Evolutionary conservation across 2,888 invertebrate species (phyloP).

Genomic region (Stenodema calcarata): DNA sequence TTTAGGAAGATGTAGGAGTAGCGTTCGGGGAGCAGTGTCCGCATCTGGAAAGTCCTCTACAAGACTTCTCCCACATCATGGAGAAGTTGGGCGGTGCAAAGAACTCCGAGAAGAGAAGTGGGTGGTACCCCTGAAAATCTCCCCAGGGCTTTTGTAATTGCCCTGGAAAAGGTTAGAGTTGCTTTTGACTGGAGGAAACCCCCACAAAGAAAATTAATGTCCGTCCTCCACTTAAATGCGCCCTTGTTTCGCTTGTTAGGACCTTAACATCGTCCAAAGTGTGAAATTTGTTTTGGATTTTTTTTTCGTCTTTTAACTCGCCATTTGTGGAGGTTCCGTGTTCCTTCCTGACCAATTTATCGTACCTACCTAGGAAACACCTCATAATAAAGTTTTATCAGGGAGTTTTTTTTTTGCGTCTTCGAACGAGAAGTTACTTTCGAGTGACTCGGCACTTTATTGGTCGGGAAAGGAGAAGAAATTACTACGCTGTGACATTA

Average conservation of each 20-base stretch:
- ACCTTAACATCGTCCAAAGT: background rate
- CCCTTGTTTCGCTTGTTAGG: constrained; percentile 34
- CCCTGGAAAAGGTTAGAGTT: background rate
- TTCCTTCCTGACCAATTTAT: background rate
- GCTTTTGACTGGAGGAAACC: background rate
- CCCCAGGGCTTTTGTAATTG: constrained; percentile 17
- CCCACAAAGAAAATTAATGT: constrained; percentile 42
- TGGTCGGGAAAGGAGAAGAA: background rate
- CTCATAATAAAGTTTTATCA: background rate
- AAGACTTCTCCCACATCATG: background rate
- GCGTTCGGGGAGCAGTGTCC: background rate
- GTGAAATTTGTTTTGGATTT: background rate
- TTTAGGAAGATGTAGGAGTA: background rate
- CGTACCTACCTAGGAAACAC: background rate
- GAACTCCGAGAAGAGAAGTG: background rate
- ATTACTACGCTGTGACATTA: background rate
- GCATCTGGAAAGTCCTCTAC: background rate
- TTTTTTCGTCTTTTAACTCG: background rate
- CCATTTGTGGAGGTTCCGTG: background rate
- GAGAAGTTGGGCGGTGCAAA: constrained; percentile 22
- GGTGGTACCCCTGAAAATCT: background rate
- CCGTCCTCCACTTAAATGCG: constrained; percentile 20
- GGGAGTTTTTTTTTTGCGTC: background rate
- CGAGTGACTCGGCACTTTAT: background rate
- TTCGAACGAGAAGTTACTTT: background rate